Base-by-base conservation (phyloP, 2,888 invertebrate species). In the Lomographa bimaculata region DNA sequence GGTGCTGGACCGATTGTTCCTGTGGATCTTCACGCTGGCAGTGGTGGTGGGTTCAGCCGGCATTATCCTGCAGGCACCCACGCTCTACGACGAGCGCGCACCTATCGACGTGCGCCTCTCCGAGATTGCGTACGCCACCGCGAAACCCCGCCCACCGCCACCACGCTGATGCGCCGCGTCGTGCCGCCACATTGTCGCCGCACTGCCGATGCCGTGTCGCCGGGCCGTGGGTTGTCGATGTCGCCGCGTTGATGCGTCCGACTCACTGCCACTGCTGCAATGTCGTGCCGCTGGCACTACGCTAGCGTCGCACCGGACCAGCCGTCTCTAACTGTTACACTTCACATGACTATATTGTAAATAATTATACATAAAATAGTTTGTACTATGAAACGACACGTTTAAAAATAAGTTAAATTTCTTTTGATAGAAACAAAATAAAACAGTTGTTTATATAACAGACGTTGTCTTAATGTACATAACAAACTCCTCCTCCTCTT, bases 1-100 rank as follows among this genome's bases (percentile, higher is more conserved):
- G 97, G 98, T 98, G 56, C 91, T 98, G 76, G 98, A 98, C 87
- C 93, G 98, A 50, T 91, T 99, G 69, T 98, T 98, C 90, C 92
- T 98, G 65, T 98, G 97, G 96, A 97, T 98, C 79, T 98, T 98
- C 90, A 97, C 98, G 60, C 91, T 97, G 72, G 97, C 98, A 29
- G 98, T 98, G 68, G 91, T 98, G 51, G 96, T 97, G 54, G 98
- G 98, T 24, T 97, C 96, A 33, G 96, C 96, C 12, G 97, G 97
- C 35, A 97, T 98, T 76, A 97, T 98, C 70, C 91, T 98, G 57
- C 97, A 97, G 89, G 98, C 98, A 48, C 98, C 98, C 24, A 97
- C 97, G 44, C 91, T 98, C 50, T 98, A 98, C 90, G 97, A 97
- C 87, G 95, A 96, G 74, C 93, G 97, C 60, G 92, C 94, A 64